phyloP scores from a whole-genome alignment of 2,113 vertebrate genomes.

The Apaloderma vittatum region DNA sequence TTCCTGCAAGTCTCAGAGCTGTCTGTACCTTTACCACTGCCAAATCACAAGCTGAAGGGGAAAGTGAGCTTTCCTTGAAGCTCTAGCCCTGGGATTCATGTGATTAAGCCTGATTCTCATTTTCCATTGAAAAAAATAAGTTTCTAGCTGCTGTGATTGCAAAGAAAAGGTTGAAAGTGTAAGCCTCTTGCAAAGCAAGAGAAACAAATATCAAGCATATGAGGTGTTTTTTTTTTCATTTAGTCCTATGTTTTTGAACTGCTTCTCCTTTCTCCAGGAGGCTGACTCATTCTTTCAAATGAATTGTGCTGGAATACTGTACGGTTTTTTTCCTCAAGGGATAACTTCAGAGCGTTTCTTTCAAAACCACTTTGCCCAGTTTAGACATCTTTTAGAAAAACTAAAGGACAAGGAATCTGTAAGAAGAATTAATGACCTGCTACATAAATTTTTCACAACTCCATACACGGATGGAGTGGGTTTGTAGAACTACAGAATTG shows the following conservation, averaged over 20 bases:
- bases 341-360: conserved; percentile 13
- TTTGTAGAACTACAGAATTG: not conserved
- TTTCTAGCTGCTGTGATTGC: not conserved
- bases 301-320: not conserved
- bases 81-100: not conserved
- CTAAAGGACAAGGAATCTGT: conserved; percentile 22
- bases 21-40: not conserved
- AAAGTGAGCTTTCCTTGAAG: not conserved
- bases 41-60: not conserved
- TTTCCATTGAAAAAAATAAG: not conserved
- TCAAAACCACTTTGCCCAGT: conserved; percentile 18
- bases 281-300: conserved; percentile 33
- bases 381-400: conserved; percentile 27
- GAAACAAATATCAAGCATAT: not conserved
- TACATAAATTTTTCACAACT: conserved; percentile 25
- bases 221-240: not conserved
- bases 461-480: not conserved
- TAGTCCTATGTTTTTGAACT: not conserved
- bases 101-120: not conserved
- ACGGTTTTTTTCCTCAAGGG: not conserved
- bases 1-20: not conserved
- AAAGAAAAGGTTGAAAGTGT: conserved; percentile 8
- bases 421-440: conserved; percentile 30
- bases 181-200: not conserved
- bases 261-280: not conserved